Conservation (phyloP, 1,140 invertebrate species). For the Bombyx mandarina region DNA sequence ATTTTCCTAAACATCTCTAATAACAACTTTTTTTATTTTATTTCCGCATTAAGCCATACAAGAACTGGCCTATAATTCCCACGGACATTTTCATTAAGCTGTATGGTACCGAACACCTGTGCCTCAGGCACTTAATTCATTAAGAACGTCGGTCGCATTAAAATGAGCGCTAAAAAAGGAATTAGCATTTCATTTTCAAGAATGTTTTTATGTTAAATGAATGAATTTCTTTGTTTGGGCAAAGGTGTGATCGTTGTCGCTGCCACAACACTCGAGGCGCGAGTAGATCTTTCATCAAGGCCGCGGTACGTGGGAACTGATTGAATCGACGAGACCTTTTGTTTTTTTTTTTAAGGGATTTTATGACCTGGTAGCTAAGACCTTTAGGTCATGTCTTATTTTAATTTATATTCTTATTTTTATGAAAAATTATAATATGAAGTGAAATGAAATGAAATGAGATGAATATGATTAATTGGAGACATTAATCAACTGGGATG, state of each 20-base stretch:
- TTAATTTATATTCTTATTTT: too few relatives aligned
- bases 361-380: too few relatives aligned
- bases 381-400: too few relatives aligned
- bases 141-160: constrained; percentile 1
- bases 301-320: constrained; percentile 39
- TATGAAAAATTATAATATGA: too few relatives aligned
- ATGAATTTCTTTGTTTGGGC: too few relatives aligned
- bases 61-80: neutral
- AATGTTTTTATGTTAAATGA: constrained; percentile 17
- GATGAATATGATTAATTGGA: too few relatives aligned
- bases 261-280: constrained; percentile 25
- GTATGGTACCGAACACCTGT: too few relatives aligned
- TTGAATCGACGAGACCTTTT: constrained; percentile 22
- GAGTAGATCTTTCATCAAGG: constrained; percentile 24
- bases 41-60: too few relatives aligned
- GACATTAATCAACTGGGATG: too few relatives aligned
- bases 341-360: neutral
- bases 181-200: constrained; percentile 1
- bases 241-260: constrained; percentile 52
- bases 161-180: constrained; percentile 2
- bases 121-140: constrained; percentile 6
- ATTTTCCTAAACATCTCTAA: too few relatives aligned
- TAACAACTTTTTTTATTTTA: too few relatives aligned
- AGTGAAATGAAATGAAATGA: too few relatives aligned
- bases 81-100: constrained; percentile 6